A percentile compares a stretch with the other conserved stretches of the same genome.
Conservation (phyloP, 2,113 vertebrate genomes). For the Pao palembangensis region DNA sequence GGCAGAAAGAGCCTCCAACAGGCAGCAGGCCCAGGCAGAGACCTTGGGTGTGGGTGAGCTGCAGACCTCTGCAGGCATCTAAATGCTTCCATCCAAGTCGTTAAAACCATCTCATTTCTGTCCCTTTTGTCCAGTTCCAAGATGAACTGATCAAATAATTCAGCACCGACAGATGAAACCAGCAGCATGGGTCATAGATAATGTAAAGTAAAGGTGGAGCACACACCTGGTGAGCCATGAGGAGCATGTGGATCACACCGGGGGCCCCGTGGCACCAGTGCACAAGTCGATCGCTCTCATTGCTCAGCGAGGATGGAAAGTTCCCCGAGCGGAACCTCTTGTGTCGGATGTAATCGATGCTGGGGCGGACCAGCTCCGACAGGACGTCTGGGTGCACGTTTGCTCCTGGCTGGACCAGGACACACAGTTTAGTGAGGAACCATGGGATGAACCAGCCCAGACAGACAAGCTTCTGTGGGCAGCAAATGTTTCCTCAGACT, state of each 20-base stretch:
- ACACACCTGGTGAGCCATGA: slow-evolving; percentile 87
- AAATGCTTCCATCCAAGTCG: too few species aligned
- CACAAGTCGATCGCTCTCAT: slow-evolving; percentile 92
- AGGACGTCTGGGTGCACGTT: slow-evolving; percentile 82
- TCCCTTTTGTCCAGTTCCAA: too few species aligned
- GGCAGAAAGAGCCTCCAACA: too few species aligned
- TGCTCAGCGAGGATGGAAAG: slow-evolving; percentile 93
- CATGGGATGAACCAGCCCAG: not conserved
- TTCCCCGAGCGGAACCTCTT: slow-evolving; percentile 95
- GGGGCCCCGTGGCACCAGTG: slow-evolving; percentile 98
- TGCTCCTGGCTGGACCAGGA: slow-evolving; percentile 77
- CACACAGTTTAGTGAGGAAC: not conserved
- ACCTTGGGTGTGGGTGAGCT: too few species aligned
- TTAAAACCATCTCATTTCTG: too few species aligned
- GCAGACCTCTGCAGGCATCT: too few species aligned
- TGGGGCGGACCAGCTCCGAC: slow-evolving; percentile 87
- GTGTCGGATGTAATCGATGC: slow-evolving; percentile 93
- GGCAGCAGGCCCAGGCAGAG: too few species aligned
- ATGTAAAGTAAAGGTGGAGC: too few species aligned
- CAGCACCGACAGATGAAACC: too few species aligned
- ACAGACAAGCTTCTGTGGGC: not conserved
- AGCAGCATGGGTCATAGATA: too few species aligned
- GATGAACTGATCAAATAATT: too few species aligned
- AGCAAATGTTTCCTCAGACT: not conserved
- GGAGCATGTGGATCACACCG: slow-evolving; percentile 87